Base-by-base conservation (phyloP, 2,797 vertebrate genomes). In the Sus cebifrons region DNA sequence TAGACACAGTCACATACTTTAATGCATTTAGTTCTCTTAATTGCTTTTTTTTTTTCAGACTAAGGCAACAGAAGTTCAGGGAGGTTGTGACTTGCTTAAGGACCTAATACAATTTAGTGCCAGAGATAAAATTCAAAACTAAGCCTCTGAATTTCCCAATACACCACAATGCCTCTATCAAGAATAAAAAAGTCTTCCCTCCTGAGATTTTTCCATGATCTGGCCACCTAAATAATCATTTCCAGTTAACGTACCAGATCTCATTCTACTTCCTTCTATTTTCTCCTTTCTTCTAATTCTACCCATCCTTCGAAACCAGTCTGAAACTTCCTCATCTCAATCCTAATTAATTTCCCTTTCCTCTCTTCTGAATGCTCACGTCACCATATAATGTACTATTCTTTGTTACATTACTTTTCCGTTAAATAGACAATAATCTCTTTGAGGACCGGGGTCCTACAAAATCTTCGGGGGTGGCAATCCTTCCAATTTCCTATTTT, bases 51-150 rank as follows among this genome's bases (percentile, higher is more conserved):
- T 32, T 92, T 94, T 95, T 62, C 29, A 85, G 29, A 91, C 23
- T 71, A 91, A 81, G 67, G 21, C 71, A 86, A 93, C 12, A 70
- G n/a, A 96, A 94, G 44, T 60, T 92, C 81, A 90, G 70, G 58
- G 17, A 67, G 17, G 27, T n/a, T 70, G n/a, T 86, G 67, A 91
- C 54, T 78, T 91, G 73, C 60, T 56, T 84, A 67, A 94, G 11
- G 56, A 67, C 36, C 49, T 60, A 49, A 56, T 85, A 89, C 49
- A 70, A 70, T 20, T 81, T 68, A 54, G 71, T 32, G n/a, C n/a
- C n/a, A 77, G 36, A 93, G 49, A 65, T 40, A 71, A 91, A 91
- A 86, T 17, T 81, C 64, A 84, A 94, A 87, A 89, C 25, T 29
- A 89, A 56, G 56, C 78, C 68, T 90, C 60, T 29, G 5, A n/a